Base-by-base conservation (phyloP, 2,888 invertebrate species). In the Cetonia aurata region DNA sequence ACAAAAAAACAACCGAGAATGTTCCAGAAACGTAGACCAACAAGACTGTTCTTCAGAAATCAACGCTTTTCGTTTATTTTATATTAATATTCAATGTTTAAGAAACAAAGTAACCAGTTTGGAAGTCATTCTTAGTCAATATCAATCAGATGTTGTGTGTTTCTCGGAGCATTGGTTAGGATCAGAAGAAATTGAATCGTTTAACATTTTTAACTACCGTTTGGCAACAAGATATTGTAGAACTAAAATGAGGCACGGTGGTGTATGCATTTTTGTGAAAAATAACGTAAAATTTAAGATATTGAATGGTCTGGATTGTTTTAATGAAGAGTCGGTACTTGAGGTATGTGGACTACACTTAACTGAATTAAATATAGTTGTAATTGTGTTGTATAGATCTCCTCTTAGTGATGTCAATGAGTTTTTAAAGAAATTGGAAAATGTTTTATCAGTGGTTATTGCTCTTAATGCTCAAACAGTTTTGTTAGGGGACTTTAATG, bases 61-160 rank as follows among this genome's bases (percentile, higher is more conserved):
- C 25, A 25, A 25, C 25, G 25, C 4, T 44, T 44, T n/a, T 44
- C 31, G 31, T 33, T 55, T 25, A 25, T 33, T 55, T 55, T 55
- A 55, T 17, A 12, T 12, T 33, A 55, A 55, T 57, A 57, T 57
- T 57, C 57, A 37, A 41, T 13, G 57, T 41, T 37, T 57, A 57
- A 57, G 17, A 15, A 57, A 57, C 15, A 57, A 57, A 41, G n/a
- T 41, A n/a, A 31, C 13, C 9, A 37, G 15, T 37, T 10, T 57
- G 13, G 41, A 57, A 15, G 10, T 37, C 15, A 9, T 57, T 13
- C 41, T 57, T 8, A 17, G 57, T 41, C 10, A 57, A 1, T 3
- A 41, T 57, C n/a, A 55, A n/a, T 12, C 12, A 17, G 37, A 57
- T 37, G 17, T 57, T 41, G 15, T 57, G 3, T 37, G 57, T 57